Base-by-base conservation (phyloP, 2,113 vertebrate genomes). In the Brachyistius frenatus region DNA sequence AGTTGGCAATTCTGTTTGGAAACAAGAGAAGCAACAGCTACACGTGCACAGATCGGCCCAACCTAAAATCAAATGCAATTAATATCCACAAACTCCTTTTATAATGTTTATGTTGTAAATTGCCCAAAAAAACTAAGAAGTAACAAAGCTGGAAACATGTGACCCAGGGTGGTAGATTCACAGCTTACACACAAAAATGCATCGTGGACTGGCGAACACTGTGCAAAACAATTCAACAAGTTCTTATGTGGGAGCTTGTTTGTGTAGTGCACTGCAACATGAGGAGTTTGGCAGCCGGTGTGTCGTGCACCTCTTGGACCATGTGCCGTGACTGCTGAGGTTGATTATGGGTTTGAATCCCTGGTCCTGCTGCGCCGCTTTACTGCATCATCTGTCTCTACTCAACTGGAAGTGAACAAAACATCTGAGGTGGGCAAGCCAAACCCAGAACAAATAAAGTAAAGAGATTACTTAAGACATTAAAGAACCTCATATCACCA, bases 311-410 rank as follows among this genome's bases (percentile, higher is more conserved):
- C n/a, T 61, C 55, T 16, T 71, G 66, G 32, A 75, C 44, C 13
- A 9, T 23, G 46, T 81, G 66, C 10, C 16, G 31, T 39, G 23
- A 30, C 47, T 15, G 57, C 54, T 37, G 62, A 68, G 46, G 62
- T 32, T 80, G 33, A 73, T 76, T 66, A 80, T 52, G 37, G 62
- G 47, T 54, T 64, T 65, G 56, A 68, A 63, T 64, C 46, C 30
- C 32, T 57, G 36, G 35, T 57, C 66, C 56, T 68, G 52, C 55
- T 63, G 70, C 0, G 30, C 63, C 50, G 23, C 53, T 69, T 73
- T 31, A 35, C 64, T 61, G 63, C 69, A 61, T 60, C 68, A 41
- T 76, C 67, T 73, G 23, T 56, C 50, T 71, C 39, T 63, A 62
- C 73, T 64, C 57, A 41, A 68, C 39, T 69, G 60, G 9, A 74